Base-by-base conservation (phyloP, 2,888 invertebrate species). In the Lithodes maja region DNA sequence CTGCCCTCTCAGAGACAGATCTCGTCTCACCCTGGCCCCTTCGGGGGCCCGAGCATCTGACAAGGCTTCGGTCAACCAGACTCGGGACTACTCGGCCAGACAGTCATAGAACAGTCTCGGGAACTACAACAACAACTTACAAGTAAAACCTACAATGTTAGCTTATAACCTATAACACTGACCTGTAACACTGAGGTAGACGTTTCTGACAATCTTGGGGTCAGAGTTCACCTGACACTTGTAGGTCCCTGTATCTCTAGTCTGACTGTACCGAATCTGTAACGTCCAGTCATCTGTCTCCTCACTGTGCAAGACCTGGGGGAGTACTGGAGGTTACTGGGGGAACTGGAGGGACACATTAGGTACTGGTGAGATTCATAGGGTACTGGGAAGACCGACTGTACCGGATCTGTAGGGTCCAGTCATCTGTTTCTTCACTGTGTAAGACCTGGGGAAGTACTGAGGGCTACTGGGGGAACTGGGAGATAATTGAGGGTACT, bases 201-300 rank as follows among this genome's bases (percentile, higher is more conserved):
- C 81, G 55, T 85, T 85, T 52, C 89, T 69, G 3, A 79, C 85
- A 53, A 85, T 89, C 81, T 89, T 89, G 61, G 84, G 80, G 69
- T 85, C 80, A 1, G 89, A 89, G 77, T 89, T 89, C 80, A 89
- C 85, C 50, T 89, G 89, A 55, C 89, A 89, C 68, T 85, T 89
- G 81, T 89, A 89, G 9, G 82, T 68, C 92, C 97, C 97, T 92
- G 97, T 97, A 94, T 98, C 98, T 92, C 97, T 95, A 94, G 97
- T 97, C 94, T 98, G 98, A 91, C 97, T 97, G 96, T 97, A 98
- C 95, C 97, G 97, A 94, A 98, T 96, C 95, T 97, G 97, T 93
- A 98, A 95, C 93, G 97, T 98, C 98, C 98, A 98, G 94, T 98
- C 98, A 94, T 97, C 97, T 9, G 89, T 89, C 33, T 85, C 69